Evolutionary conservation across 2,113 vertebrate species (phyloP).

Genomic region (Sinosuthora webbiana): DNA sequence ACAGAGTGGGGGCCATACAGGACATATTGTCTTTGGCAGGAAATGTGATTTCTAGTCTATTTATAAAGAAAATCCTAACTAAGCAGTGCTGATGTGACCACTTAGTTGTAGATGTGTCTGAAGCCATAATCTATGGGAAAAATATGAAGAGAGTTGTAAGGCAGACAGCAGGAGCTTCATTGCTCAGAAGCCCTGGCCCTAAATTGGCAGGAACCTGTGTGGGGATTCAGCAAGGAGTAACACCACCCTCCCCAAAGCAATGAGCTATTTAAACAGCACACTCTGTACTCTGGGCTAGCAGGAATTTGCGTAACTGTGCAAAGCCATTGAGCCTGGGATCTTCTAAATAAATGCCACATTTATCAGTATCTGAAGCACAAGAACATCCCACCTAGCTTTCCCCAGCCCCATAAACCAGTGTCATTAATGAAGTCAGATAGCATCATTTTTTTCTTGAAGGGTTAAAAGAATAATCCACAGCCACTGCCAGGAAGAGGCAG

Average conservation of each 20-base stretch:
- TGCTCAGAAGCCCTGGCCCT: background rate
- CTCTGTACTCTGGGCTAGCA: background rate
- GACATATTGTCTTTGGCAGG: background rate
- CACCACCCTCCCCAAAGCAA: background rate
- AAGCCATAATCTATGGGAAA: background rate
- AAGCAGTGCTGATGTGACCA: background rate
- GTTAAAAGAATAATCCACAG: constrained; percentile 37
- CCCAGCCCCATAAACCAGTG: background rate
- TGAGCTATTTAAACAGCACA: constrained; percentile 25
- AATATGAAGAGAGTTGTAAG: background rate
- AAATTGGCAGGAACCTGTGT: constrained; percentile 5
- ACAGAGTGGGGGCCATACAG: background rate
- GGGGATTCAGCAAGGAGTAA: background rate
- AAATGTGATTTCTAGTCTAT: background rate
- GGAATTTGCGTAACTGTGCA: constrained; percentile 2
- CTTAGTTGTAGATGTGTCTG: background rate
- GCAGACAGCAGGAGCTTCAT: background rate
- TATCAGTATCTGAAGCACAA: background rate
- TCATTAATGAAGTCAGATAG: background rate
- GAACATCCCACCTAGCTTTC: background rate
- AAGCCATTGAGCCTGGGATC: background rate
- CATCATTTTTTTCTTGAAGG: background rate
- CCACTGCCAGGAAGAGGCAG: constrained; percentile 11
- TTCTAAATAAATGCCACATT: constrained; percentile 13
- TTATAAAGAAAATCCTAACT: background rate